These are phyloP conservation scores for Willisornis vidua DNA, from an alignment of 2,113 vertebrate species.

Conservation along the genomic window DNA sequence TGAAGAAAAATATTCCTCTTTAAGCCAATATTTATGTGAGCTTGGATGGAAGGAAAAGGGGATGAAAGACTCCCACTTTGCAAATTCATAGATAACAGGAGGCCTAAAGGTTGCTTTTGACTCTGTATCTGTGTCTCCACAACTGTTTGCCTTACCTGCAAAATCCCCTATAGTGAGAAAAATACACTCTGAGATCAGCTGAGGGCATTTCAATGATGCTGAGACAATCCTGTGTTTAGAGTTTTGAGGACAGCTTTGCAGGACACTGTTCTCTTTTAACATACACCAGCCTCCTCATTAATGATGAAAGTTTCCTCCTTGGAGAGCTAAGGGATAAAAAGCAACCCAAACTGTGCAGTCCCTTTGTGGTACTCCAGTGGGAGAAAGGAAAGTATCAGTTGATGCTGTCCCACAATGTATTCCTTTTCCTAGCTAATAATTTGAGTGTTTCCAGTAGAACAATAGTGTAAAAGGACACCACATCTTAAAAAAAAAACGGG, in stretches of 20 bases:
- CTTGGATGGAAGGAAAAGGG: background rate
- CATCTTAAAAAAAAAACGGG: background rate
- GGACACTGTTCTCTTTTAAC: background rate
- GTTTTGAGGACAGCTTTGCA: background rate
- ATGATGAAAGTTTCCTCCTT: background rate
- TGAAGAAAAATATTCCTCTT: background rate
- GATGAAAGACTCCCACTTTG: background rate
- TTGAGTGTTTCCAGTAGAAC: background rate
- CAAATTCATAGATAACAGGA: background rate
- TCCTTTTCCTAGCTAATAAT: background rate
- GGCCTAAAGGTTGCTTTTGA: background rate
- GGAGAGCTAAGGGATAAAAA: background rate
- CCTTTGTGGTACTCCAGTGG: background rate
- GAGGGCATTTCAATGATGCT: background rate
- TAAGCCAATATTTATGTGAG: background rate
- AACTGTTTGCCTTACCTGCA: background rate
- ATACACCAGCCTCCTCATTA: background rate
- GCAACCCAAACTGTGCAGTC: background rate
- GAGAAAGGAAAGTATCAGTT: background rate
- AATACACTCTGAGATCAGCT: background rate
- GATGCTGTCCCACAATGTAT: background rate
- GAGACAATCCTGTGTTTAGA: background rate
- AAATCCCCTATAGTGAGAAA: background rate
- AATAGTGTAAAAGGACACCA: background rate
- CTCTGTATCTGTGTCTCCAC: background rate